Evolutionary conservation across 2,888 invertebrate genomes (phyloP), one percentile per base, ranked within the genome.

Genomic region (Vanessa cardui): DNA sequence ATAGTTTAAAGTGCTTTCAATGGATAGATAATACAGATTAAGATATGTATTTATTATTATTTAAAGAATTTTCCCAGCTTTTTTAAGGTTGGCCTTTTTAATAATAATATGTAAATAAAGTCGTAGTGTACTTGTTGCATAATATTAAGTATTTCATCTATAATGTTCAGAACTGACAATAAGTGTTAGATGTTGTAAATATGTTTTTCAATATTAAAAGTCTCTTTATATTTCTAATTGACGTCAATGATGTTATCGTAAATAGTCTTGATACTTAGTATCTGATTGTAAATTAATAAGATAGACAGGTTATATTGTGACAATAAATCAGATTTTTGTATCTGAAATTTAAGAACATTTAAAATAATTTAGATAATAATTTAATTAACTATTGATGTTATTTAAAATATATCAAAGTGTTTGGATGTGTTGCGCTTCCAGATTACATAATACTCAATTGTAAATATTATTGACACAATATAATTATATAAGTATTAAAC

Each of bases 141-240:
- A 81, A 77, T 80, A 77, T 77, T 77, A 76, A 71, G 69, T 70
- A 65, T 73, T 39, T 80, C 80, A 79, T 78, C 79, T 79, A 78
- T 78, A 86, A 87, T 78, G 90, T 92, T 92, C 92, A 89, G 88
- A 90, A 92, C 88, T 89, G 92, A 92, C 92, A 92, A 92, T 92
- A 92, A 92, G 86, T 83, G 82, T 86, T 90, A 88, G 84, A 82
- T 76, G 79, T 73, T 87, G 84, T 90, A 86, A 81, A 86, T 81
- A 85, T 9, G 31, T 81, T 78, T 76, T 74, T 78, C 76, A 78
- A 75, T 72, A 71, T 76, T 76, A 75, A 74, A 84, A 85, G 86
- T 86, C 87, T 89, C 89, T 90, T 89, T 86, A 83, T 89, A 87
- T 85, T 82, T 85, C 83, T 86, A 87, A 80, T 77, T 76, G 46